Conservation (phyloP, 1,140 invertebrate genomes). For the Metaphire vulgaris region DNA sequence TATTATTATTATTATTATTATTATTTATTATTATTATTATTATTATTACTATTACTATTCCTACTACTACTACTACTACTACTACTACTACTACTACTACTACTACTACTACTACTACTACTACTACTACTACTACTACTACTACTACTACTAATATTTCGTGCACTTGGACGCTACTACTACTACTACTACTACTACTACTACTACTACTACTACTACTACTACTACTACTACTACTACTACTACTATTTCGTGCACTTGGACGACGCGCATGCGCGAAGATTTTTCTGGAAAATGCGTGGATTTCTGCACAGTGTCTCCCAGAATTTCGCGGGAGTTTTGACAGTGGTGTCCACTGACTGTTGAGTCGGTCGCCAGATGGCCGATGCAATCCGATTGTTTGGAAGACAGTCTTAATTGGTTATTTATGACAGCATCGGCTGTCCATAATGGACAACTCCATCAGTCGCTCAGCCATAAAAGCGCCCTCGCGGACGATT, state of each 20-base stretch:
- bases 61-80: neutral
- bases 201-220: neutral
- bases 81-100: neutral
- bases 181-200: neutral
- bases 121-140: conserved; percentile 2
- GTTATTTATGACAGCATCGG: too few species aligned
- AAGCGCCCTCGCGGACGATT: too few species aligned
- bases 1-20: neutral
- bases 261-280: too few species aligned
- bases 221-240: neutral
- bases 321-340: too few species aligned
- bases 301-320: too few species aligned
- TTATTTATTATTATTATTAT: neutral
- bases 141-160: neutral
- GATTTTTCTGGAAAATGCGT: too few species aligned
- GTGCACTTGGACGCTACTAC: neutral
- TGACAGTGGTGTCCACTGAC: too few species aligned
- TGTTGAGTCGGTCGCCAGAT: too few species aligned
- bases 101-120: conserved; percentile 3
- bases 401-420: too few species aligned
- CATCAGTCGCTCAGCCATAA: too few species aligned
- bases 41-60: neutral
- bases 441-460: too few species aligned
- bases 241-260: neutral
- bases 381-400: too few species aligned